Evolutionary conservation across 2,888 invertebrate genomes (phyloP), one percentile per base, ranked within the genome.

Genomic region (Pycnomerus fuliginosus): DNA sequence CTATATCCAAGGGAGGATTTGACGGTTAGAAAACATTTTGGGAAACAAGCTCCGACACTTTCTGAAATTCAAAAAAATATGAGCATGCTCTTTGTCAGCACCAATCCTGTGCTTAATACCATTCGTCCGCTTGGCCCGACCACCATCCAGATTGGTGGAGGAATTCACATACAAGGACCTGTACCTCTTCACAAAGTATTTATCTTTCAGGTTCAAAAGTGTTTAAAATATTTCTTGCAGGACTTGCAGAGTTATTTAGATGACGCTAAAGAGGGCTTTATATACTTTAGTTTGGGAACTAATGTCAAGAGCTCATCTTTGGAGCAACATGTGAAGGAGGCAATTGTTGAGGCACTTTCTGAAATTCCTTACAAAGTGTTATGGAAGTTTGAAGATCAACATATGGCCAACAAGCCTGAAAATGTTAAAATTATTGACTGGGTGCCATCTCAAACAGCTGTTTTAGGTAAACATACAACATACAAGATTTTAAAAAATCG

Each of bases 41-140:
- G 68, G 0, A 47, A 61, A 3, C 54, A 59, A 25, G 48, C 60
- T 22, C 64, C 67, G 1, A 16, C 50, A 7, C 10, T 61, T 2
- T 10, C 8, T 3, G 64, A 64, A 1, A 36, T 69, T 4, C 57
- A 55, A 17, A 56, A 60, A 28, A 60, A 61, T 32, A 58, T 66
- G 16, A 65, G 62, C 37, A 54, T 70, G 63, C 23, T 69, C 25
- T 68, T 71, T 35, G 39, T 66, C 3, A 66, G 64, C 39, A 54
- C 56, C 0, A 61, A 70, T 61, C 65, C 68, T 0, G 44, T 68
- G 34, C 67, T 69, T 38, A 56, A 63, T 36, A 47, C 46, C 10
- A 35, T 62, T 3, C 59, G 68, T 39, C 62, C 70, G 1, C 27
- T 61, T 16, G 58, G 61, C 27, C 68, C 69, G 0, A 56, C 67